Evolutionary conservation across 2,113 vertebrate species (phyloP).

Genomic region (human (Homo sapiens)): DNA sequence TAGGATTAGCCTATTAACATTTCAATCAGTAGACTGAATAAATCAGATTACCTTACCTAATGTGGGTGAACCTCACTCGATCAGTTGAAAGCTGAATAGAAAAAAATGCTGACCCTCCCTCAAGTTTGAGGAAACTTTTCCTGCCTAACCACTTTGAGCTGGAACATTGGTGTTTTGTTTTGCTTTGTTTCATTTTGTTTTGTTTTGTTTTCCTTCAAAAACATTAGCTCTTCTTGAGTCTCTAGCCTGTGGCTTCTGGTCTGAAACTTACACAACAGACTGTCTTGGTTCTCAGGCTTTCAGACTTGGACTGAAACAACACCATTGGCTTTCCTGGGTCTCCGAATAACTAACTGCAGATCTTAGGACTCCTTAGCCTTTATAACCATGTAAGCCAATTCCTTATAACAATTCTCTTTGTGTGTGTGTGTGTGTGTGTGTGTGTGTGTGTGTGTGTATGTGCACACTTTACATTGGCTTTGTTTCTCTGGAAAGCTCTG

Average conservation of each 20-base stretch:
- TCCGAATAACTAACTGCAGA: not conserved
- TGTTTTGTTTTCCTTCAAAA: not conserved
- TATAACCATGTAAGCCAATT: not conserved
- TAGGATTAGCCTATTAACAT: not conserved
- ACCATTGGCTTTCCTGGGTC: not conserved
- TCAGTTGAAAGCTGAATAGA: not conserved
- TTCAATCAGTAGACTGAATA: not conserved
- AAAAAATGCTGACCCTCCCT: not conserved
- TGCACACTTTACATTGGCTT: not conserved
- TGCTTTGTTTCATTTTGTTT: no score
- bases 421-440: no score
- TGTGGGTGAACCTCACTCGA: not conserved
- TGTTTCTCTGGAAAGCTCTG: not conserved
- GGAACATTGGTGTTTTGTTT: no score
- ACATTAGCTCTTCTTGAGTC: not conserved
- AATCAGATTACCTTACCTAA: not conserved
- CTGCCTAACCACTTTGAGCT: not conserved
- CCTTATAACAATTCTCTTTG: not conserved
- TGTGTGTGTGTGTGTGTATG: fast-evolving
- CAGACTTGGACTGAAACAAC: no score
- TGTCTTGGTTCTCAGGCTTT: not conserved
- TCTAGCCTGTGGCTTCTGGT: not conserved
- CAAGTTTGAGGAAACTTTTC: not conserved
- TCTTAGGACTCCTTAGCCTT: not conserved
- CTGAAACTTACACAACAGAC: not conserved